Conservation (phyloP, 2,888 invertebrate genomes). For the Prosapia bicincta region DNA sequence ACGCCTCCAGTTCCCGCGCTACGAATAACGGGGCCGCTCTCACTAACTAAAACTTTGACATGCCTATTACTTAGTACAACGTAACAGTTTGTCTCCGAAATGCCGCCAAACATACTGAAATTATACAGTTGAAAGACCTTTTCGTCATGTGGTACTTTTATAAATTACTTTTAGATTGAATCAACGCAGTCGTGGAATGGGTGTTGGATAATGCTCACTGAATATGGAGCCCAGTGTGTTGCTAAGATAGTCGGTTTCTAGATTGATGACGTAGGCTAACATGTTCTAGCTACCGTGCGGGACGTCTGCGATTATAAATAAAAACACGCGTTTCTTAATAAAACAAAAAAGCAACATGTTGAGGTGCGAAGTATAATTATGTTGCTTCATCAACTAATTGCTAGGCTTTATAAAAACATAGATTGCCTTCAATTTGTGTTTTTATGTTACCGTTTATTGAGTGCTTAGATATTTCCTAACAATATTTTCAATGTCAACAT, state of each 20-base stretch:
- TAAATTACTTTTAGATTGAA: not conserved
- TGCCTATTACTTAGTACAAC: not conserved
- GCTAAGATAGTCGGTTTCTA: not conserved
- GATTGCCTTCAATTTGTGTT: too few species aligned
- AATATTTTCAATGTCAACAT: too few species aligned
- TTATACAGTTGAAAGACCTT: conserved; percentile 2
- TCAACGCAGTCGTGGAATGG: not conserved
- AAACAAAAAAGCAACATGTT: too few species aligned
- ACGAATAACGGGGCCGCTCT: not conserved
- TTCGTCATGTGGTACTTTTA: not conserved
- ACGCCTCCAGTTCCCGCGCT: not conserved
- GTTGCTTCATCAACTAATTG: too few species aligned
- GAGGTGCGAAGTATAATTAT: too few species aligned
- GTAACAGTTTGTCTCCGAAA: not conserved
- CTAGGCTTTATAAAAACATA: too few species aligned
- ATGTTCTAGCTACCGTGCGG: not conserved
- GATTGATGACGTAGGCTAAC: not conserved
- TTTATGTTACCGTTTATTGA: too few species aligned
- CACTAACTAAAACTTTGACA: not conserved
- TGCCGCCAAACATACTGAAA: not conserved
- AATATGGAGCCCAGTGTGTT: not conserved
- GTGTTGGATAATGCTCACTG: not conserved
- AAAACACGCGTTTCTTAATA: too few species aligned
- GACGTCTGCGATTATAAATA: too few species aligned
- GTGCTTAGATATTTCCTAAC: too few species aligned